A percentile compares a stretch with the other conserved stretches of the same genome.
These are phyloP conservation scores for Dolomedes plantarius DNA, from an alignment of 2,888 invertebrate genomes.

Conservation along the genomic window DNA sequence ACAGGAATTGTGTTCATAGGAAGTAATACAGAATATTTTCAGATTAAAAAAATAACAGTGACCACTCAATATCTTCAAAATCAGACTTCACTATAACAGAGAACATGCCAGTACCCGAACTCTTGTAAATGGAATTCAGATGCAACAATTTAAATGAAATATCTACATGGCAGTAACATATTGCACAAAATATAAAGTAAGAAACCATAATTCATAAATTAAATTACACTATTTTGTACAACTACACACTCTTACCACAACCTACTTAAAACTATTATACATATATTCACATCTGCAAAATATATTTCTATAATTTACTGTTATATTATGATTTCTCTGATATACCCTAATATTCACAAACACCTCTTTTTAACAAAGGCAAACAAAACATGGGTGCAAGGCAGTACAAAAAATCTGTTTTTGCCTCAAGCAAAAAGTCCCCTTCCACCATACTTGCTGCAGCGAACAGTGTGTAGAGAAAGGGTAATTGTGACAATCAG, in stretches of 20 bases:
- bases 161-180: background rate
- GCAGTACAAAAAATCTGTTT: background rate
- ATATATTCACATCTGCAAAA: constrained; percentile 19
- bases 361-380: constrained; percentile 4
- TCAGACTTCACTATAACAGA: background rate
- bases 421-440: constrained; percentile 3
- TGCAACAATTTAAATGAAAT: background rate
- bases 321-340: background rate
- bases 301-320: constrained; percentile 26
- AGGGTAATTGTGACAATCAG: background rate
- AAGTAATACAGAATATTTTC: too few species aligned
- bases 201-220: background rate
- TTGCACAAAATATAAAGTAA: constrained; percentile 16
- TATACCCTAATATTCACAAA: constrained; percentile 17
- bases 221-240: constrained; percentile 1
- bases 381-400: constrained; percentile 16
- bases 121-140: constrained; percentile 18
- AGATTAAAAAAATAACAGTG: too few species aligned
- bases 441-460: background rate
- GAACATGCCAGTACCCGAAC: background rate
- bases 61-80: too few species aligned
- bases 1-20: too few species aligned
- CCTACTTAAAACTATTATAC: constrained; percentile 20
- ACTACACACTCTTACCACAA: constrained; percentile 9
- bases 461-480: background rate